Percentiles rank a stretch among this genome's conserved stretches.
Evolutionary conservation across 2,888 invertebrate species (phyloP).

Genomic region (Phytoseiulus persimilis): DNA sequence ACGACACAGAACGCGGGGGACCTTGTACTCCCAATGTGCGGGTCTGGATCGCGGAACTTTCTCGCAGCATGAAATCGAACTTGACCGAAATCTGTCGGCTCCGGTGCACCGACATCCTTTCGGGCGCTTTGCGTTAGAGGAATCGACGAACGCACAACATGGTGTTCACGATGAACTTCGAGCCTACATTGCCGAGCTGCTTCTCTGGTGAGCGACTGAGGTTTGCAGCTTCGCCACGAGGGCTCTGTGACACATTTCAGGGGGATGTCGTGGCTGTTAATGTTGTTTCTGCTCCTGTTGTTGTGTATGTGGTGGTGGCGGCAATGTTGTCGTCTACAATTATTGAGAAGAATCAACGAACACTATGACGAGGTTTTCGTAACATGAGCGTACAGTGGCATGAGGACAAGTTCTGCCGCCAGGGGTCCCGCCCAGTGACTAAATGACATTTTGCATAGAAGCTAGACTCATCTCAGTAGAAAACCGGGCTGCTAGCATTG

Average conservation of each 20-base stretch:
- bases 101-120: no score
- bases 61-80: no score
- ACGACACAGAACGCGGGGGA: no score
- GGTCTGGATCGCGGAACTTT: no score
- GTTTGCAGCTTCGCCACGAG: no score
- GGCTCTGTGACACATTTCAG: neutral
- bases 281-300: neutral
- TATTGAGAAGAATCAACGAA: neutral
- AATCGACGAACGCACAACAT: no score
- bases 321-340: neutral
- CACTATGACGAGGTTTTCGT: neutral
- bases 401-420: neutral
- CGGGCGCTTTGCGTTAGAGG: no score
- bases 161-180: no score
- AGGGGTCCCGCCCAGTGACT: neutral
- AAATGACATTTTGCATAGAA: neutral
- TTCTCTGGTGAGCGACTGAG: no score
- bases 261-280: neutral
- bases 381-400: neutral
- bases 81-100: no score
- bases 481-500: neutral
- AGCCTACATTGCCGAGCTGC: no score
- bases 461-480: neutral
- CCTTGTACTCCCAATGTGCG: no score
- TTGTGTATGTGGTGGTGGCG: neutral